A percentile compares a stretch with the other conserved stretches of the same genome.
Conservation (phyloP, 2,888 invertebrate genomes). For the Archips crataeganus region DNA sequence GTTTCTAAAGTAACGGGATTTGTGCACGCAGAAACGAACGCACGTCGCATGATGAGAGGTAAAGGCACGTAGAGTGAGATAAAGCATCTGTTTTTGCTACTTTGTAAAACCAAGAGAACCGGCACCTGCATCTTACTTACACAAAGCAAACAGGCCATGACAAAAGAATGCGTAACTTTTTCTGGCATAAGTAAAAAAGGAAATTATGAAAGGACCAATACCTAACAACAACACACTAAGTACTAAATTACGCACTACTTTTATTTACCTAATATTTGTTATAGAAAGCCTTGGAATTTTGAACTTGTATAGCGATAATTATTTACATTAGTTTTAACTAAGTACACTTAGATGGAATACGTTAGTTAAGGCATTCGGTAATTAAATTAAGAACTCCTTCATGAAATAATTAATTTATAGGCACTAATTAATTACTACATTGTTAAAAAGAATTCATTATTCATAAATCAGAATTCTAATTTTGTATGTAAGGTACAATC, state of each 20-base stretch:
- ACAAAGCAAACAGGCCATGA: conserved; percentile 5
- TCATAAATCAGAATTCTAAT: not conserved
- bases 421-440: not conserved
- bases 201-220: not conserved
- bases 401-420: not conserved
- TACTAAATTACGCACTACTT: not conserved
- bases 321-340: not conserved
- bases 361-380: not conserved
- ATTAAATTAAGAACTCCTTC: not conserved
- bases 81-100: not conserved
- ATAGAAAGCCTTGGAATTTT: not conserved
- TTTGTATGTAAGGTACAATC: not conserved
- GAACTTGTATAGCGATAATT: not conserved
- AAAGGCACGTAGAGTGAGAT: not conserved
- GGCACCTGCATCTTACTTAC: conserved; percentile 15
- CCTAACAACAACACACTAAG: not conserved
- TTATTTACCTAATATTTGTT: not conserved
- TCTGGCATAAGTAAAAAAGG: not conserved
- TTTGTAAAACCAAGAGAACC: conserved; percentile 10
- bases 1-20: conserved; percentile 10
- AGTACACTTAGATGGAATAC: not conserved
- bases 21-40: conserved; percentile 19
- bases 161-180: not conserved
- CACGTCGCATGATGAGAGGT: conserved; percentile 14
- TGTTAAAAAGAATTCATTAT: not conserved